Percentiles rank a stretch among this genome's conserved stretches.
phyloP scores from a whole-genome alignment of 1,140 invertebrate genomes.

The Aphelenchoides fujianensis region DNA sequence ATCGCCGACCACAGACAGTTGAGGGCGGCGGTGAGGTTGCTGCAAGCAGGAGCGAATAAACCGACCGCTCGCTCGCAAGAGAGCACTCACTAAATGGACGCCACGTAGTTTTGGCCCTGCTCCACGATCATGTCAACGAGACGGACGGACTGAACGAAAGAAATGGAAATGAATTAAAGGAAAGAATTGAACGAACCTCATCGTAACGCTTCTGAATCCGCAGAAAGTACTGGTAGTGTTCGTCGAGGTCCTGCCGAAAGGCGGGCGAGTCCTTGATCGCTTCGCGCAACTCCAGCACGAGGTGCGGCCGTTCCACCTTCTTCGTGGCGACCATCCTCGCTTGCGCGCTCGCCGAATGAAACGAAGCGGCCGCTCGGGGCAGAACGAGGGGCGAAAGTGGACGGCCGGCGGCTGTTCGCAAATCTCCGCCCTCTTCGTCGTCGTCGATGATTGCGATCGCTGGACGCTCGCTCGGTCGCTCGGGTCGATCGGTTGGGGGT shows the following conservation, averaged over 20 bases:
- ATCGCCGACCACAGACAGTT: constrained; percentile 49
- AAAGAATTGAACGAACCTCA: too few relatives aligned
- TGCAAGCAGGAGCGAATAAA: constrained; percentile 29
- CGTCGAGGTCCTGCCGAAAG: constrained; percentile 33
- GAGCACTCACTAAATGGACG: constrained; percentile 41
- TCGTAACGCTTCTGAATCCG: constrained; percentile 44
- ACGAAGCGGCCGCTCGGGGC: too few relatives aligned
- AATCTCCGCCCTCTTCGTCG: too few relatives aligned
- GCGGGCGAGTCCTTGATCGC: constrained; percentile 41
- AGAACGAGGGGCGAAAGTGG: too few relatives aligned
- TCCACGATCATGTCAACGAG: constrained; percentile 37
- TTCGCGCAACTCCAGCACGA: constrained; percentile 30
- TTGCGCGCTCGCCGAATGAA: too few relatives aligned
- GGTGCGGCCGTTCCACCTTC: constrained; percentile 18
- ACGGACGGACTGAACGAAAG: constrained; percentile 37
- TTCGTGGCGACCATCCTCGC: neutral
- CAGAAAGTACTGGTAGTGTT: constrained; percentile 42
- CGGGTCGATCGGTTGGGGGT: too few relatives aligned
- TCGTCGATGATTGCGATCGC: too few relatives aligned
- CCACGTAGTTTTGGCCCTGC: constrained; percentile 42
- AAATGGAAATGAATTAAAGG: constrained; percentile 24
- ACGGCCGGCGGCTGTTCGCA: too few relatives aligned
- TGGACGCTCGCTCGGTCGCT: too few relatives aligned
- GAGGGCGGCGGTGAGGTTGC: constrained; percentile 46
- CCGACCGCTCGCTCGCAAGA: neutral